A percentile compares a stretch with the other conserved stretches of the same genome.
phyloP scores from a whole-genome alignment of 1,140 invertebrate genomes.

The Camponotus pennsylvanicus region DNA sequence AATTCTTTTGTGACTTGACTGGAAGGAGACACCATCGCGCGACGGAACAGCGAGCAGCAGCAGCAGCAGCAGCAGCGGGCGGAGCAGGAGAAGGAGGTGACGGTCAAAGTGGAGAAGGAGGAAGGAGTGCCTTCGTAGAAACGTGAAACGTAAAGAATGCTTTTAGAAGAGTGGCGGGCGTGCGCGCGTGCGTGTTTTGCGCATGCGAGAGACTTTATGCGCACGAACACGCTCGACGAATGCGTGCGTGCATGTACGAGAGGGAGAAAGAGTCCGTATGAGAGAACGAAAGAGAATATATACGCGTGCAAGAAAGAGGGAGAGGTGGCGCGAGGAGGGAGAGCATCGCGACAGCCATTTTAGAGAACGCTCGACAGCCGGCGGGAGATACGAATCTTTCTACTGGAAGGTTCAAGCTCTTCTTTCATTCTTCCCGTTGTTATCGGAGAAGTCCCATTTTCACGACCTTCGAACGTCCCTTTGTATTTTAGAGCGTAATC shows the following conservation, averaged over 20 bases:
- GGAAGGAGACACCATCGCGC: slow-evolving; percentile 3
- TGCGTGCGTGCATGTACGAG: slow-evolving; percentile 28
- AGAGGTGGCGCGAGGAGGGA: slow-evolving; percentile 35
- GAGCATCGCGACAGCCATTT: slow-evolving; percentile 76
- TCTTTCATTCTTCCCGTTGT: not conserved
- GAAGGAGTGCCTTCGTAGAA: slow-evolving; percentile 75
- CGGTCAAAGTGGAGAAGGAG: slow-evolving; percentile 39
- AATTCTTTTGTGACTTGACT: slow-evolving; percentile 31
- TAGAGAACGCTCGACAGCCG: slow-evolving; percentile 76
- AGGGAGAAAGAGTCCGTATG: slow-evolving; percentile 17
- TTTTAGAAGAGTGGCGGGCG: slow-evolving; percentile 53
- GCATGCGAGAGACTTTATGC: slow-evolving; percentile 54
- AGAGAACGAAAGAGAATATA: slow-evolving; percentile 2
- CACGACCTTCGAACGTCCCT: not conserved
- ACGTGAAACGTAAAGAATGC: slow-evolving; percentile 60
- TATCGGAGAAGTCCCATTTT: slow-evolving; percentile 2
- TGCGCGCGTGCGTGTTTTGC: slow-evolving; percentile 38
- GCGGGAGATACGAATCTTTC: slow-evolving; percentile 75
- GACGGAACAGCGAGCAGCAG: slow-evolving; percentile 28
- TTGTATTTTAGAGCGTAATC: not conserved
- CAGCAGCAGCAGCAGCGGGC: slow-evolving; percentile 19
- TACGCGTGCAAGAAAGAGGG: slow-evolving; percentile 1
- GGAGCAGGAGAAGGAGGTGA: slow-evolving; percentile 42
- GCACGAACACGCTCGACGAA: slow-evolving; percentile 19
- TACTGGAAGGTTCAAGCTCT: not conserved